phyloP scores from a whole-genome alignment of 2,797 vertebrate genomes.

The Rhynchotus rufescens region DNA sequence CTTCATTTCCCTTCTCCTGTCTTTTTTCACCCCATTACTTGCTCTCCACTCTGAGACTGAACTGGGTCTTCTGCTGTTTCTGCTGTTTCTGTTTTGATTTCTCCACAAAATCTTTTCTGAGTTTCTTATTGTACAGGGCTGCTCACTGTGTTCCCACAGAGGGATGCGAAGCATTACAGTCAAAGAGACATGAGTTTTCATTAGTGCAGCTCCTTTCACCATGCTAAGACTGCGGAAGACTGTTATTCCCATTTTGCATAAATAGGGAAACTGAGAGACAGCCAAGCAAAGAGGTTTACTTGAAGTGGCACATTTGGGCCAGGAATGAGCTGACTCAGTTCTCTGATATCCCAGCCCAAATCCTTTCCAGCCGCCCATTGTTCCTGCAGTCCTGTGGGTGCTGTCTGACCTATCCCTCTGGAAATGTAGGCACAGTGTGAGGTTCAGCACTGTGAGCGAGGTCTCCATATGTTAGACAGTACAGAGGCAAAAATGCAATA shows the following conservation, averaged over 20 bases:
- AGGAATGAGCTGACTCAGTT: conserved; percentile 59
- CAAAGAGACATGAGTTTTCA: not conserved
- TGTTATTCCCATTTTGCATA: conserved; percentile 20
- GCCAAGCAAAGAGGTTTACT: conserved; percentile 53
- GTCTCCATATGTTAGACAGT: not conserved
- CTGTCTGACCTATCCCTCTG: not conserved
- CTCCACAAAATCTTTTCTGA: not conserved
- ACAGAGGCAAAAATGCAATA: not conserved
- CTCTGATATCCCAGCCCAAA: conserved; percentile 50
- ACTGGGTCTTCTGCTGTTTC: not conserved
- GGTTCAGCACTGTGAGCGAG: not conserved
- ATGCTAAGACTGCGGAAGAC: not conserved
- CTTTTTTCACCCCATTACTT: not conserved
- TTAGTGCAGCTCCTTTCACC: not conserved
- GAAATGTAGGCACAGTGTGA: not conserved
- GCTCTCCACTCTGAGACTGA: no score
- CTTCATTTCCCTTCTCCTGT: not conserved
- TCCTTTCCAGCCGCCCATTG: not conserved
- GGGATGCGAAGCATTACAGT: not conserved
- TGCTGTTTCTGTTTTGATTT: not conserved
- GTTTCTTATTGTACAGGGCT: not conserved
- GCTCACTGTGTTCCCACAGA: not conserved
- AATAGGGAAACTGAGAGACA: conserved; percentile 30
- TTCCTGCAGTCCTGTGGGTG: not conserved
- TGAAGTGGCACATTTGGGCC: not conserved